Percentiles rank a stretch among this genome's conserved stretches.
Conservation (phyloP, 2,113 vertebrate genomes). For the Rhodinocichla rosea region DNA sequence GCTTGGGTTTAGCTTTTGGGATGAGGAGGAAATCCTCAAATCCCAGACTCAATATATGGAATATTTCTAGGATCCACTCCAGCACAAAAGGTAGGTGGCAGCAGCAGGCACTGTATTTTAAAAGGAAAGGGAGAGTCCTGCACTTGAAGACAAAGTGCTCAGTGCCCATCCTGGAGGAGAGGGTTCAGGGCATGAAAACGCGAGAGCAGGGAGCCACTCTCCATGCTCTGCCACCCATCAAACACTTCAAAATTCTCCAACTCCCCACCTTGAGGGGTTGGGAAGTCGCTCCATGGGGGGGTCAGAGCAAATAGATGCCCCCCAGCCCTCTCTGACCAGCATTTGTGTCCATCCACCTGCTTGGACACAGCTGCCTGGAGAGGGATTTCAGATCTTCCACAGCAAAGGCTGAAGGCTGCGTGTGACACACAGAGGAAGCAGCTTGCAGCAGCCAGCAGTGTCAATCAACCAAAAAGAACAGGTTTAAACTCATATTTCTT, state of each 20-base stretch:
- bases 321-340: not conserved
- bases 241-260: not conserved
- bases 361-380: not conserved
- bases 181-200: not conserved
- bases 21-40: not conserved
- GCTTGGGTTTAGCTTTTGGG: not conserved
- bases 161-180: not conserved
- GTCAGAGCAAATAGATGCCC: not conserved
- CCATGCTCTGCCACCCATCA: not conserved
- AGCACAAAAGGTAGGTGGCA: slow-evolving; percentile 4
- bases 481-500: not conserved
- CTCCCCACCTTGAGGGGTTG: not conserved
- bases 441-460: not conserved
- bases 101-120: not conserved
- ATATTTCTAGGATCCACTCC: not conserved
- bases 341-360: not conserved
- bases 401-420: not conserved
- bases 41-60: fast-evolving
- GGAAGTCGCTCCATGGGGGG: not conserved
- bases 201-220: not conserved
- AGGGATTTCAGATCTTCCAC: not conserved
- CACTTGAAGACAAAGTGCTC: not conserved
- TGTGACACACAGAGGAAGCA: not conserved
- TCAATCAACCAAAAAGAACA: not conserved
- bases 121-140: not conserved